Percentiles rank a stretch among this genome's conserved stretches.
phyloP scores from a whole-genome alignment of 2,113 vertebrate genomes.

The Maccullochella peelii region DNA sequence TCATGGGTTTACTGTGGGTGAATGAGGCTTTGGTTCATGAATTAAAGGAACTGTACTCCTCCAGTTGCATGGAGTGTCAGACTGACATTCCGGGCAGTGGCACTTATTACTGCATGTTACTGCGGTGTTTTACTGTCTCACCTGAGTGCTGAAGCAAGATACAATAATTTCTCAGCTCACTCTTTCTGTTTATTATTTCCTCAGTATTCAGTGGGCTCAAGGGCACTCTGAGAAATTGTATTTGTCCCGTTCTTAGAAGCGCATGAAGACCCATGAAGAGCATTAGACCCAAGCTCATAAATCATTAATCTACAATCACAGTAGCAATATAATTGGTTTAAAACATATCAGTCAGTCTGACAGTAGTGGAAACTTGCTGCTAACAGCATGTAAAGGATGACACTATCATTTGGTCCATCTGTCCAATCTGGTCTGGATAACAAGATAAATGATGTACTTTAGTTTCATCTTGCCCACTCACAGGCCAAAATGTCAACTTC shows the following conservation, averaged over 20 bases:
- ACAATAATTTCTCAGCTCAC: background rate
- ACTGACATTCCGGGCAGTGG: background rate
- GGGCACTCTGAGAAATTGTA: background rate
- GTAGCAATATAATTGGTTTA: background rate
- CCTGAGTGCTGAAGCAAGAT: background rate
- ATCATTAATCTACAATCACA: background rate
- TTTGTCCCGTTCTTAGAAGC: background rate
- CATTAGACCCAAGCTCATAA: background rate
- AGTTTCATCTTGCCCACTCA: background rate
- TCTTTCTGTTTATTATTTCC: background rate
- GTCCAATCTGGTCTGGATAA: slow-evolving; percentile 4
- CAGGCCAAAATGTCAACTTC: slow-evolving; percentile 2
- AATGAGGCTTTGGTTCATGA: background rate
- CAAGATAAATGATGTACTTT: slow-evolving; percentile 2
- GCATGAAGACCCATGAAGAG: background rate
- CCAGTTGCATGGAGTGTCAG: background rate
- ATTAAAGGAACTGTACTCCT: no score
- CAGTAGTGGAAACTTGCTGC: background rate
- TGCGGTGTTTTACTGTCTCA: background rate
- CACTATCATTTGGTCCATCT: background rate
- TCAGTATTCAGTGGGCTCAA: background rate
- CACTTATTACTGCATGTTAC: background rate
- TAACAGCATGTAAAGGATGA: background rate
- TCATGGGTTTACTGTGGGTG: background rate
- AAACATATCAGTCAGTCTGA: background rate